Percentiles rank a stretch among this genome's conserved stretches.
These are phyloP conservation scores for Eleutherodactylus coqui DNA, from an alignment of 2,797 vertebrate genomes.

Conservation along the genomic window DNA sequence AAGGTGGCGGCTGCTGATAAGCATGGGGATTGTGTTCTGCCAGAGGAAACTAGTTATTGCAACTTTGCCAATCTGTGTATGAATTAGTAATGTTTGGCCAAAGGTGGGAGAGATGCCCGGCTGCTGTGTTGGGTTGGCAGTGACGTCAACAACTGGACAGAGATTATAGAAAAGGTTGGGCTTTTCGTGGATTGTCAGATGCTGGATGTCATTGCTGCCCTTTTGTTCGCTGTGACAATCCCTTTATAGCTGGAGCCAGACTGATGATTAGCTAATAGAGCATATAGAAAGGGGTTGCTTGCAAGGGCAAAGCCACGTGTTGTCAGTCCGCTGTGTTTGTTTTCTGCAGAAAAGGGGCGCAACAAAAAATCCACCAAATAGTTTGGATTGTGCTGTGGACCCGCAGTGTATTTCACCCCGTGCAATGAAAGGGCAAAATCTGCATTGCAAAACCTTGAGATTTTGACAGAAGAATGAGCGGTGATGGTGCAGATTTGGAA, in stretches of 20 bases:
- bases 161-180: not conserved
- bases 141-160: not conserved
- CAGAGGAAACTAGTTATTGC: not conserved
- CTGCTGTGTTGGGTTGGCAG: not conserved
- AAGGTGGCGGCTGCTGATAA: constrained; percentile 40
- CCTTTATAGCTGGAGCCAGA: not conserved
- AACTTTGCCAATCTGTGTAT: not conserved
- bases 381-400: no score
- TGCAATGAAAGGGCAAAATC: no score
- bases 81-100: not conserved
- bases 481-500: no score
- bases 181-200: not conserved
- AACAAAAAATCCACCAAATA: no score
- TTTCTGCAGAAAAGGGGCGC: no score
- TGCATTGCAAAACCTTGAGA: no score
- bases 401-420: no score
- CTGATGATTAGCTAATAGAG: not conserved
- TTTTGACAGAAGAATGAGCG: no score
- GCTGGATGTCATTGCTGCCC: not conserved
- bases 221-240: not conserved
- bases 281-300: not conserved
- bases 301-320: no score
- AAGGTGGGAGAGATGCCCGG: not conserved
- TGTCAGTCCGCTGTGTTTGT: no score
- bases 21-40: not conserved